phyloP scores from a whole-genome alignment of 2,797 vertebrate genomes.

The Nannoperca obscura region DNA sequence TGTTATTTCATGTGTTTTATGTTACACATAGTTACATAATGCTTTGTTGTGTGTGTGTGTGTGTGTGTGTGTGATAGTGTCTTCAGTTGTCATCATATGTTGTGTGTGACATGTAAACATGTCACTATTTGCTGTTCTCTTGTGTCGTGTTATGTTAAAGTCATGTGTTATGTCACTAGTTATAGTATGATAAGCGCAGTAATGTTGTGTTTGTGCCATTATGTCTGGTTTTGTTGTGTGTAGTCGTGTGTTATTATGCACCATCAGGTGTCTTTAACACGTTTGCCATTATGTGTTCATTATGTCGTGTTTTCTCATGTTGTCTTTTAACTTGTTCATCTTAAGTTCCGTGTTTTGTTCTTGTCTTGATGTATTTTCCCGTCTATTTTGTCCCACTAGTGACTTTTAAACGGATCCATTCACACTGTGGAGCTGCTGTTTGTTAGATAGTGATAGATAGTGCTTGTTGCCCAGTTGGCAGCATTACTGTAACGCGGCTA shows the following conservation, averaged over 20 bases:
- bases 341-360: neutral
- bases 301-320: neutral
- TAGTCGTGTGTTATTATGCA: neutral
- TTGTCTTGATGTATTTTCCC: slow-evolving; percentile 43
- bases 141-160: too few species aligned
- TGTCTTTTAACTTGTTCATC: slow-evolving; percentile 10
- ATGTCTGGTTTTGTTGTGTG: too few species aligned
- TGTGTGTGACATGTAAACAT: too few species aligned
- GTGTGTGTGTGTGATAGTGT: too few species aligned
- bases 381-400: slow-evolving; percentile 53
- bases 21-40: too few species aligned
- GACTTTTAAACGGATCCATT: slow-evolving; percentile 64
- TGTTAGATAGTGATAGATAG: slow-evolving; percentile 79
- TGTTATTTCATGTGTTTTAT: too few species aligned
- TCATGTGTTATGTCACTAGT: too few species aligned
- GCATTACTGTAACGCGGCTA: slow-evolving; percentile 77
- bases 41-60: too few species aligned
- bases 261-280: neutral
- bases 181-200: too few species aligned
- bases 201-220: neutral
- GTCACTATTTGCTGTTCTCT: too few species aligned
- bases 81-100: too few species aligned
- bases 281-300: neutral
- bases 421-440: slow-evolving; percentile 63
- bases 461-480: slow-evolving; percentile 79